Conservation (phyloP, 2,113 vertebrate species). For the Thryonomys swinderianus region DNA sequence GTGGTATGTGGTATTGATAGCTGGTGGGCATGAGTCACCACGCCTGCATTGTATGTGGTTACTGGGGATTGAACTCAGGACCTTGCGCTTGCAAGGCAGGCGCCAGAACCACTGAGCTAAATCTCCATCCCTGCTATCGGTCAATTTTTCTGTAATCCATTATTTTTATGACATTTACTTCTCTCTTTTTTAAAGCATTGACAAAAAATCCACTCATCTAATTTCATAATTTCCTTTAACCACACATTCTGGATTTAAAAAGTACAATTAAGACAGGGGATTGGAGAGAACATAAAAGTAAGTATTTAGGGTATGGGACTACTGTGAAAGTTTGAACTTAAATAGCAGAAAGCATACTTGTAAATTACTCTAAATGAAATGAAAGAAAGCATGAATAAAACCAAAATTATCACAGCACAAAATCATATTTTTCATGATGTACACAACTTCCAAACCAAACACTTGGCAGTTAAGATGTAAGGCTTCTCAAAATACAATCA, state of each 20-base stretch:
- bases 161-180: conserved; percentile 31
- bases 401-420: neutral
- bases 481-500: neutral
- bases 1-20: no score
- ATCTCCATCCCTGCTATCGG: no score
- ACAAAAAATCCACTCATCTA: neutral
- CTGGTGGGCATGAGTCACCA: no score
- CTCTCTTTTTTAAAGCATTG: neutral
- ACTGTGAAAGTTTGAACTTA: neutral
- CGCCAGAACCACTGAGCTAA: no score
- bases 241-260: neutral
- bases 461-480: neutral
- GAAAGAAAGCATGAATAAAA: no score
- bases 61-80: no score
- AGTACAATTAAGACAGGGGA: neutral
- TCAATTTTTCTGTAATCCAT: neutral
- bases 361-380: neutral
- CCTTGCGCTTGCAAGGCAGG: no score
- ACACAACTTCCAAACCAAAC: neutral
- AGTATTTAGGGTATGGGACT: neutral
- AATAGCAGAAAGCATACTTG: neutral
- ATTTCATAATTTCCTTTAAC: neutral
- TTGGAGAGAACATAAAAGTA: neutral
- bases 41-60: no score
- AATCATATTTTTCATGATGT: neutral